phyloP scores from a whole-genome alignment of 2,797 vertebrate genomes.

The Rhadinocentrus ornatus region DNA sequence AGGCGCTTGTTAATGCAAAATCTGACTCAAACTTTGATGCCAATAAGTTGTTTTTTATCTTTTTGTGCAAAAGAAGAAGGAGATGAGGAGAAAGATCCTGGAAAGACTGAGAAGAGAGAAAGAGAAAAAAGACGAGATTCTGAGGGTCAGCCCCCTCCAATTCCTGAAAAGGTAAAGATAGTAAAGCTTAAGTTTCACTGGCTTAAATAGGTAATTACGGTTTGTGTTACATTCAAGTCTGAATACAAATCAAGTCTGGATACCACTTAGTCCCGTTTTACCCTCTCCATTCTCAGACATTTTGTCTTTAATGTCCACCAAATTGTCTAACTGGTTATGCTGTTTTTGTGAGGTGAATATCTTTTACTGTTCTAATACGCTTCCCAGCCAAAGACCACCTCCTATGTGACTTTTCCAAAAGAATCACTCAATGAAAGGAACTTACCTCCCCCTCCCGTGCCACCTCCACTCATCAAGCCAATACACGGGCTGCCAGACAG shows the following conservation, averaged over 20 bases:
- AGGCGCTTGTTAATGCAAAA: background rate
- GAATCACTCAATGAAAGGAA: constrained; percentile 74
- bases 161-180: constrained; percentile 79
- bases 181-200: background rate
- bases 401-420: constrained; percentile 76
- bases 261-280: background rate
- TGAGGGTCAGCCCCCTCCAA: constrained; percentile 78
- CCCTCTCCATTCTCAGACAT: background rate
- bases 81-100: constrained; percentile 66
- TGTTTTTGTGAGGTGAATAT: background rate
- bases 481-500: constrained; percentile 73
- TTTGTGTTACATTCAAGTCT: background rate
- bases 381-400: constrained; percentile 78
- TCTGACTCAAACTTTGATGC: background rate
- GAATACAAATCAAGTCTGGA: background rate
- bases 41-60: constrained; percentile 1
- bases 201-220: background rate
- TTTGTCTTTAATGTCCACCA: constrained; percentile 8
- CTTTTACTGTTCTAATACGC: constrained; percentile 13
- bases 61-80: constrained; percentile 74
- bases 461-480: constrained; percentile 70
- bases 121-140: constrained; percentile 72
- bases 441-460: constrained; percentile 74
- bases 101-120: constrained; percentile 71
- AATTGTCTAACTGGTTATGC: background rate